These are phyloP conservation scores for Stigmatopora nigra DNA, from an alignment of 2,113 vertebrate species.

Conservation along the genomic window DNA sequence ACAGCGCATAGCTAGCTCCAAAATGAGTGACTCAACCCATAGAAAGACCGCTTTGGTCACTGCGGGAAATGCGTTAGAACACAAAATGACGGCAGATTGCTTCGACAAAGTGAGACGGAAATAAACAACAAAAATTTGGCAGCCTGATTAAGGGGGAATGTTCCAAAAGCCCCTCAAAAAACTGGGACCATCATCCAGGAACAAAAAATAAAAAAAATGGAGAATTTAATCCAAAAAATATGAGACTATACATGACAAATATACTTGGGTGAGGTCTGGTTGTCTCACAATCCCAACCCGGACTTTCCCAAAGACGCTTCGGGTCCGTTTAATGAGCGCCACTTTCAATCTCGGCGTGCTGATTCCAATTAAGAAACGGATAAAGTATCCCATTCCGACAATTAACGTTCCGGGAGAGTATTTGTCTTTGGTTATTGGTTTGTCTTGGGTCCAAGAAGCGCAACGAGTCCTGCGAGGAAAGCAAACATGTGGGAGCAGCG, in stretches of 20 bases:
- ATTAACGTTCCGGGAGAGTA: neutral
- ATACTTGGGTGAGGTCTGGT: too few species aligned
- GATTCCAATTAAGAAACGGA: neutral
- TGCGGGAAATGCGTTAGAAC: constrained; percentile 37
- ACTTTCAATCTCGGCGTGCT: neutral
- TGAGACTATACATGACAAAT: neutral
- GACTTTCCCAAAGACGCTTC: neutral
- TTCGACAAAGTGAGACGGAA: constrained; percentile 43
- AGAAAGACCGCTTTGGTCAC: neutral
- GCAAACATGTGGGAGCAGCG: constrained; percentile 48
- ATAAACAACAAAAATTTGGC: constrained; percentile 42
- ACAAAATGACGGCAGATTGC: constrained; percentile 42
- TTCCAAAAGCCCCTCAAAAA: neutral
- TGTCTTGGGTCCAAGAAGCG: constrained; percentile 31
- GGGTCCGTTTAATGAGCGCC: neutral
- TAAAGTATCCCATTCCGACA: neutral
- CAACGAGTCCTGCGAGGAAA: constrained; percentile 43
- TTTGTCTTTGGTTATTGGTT: constrained; percentile 1
- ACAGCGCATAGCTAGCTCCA: neutral
- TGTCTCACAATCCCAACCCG: neutral
- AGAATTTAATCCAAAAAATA: constrained; percentile 2
- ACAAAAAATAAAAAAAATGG: too few species aligned
- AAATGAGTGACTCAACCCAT: neutral
- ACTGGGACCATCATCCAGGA: too few species aligned
- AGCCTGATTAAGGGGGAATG: constrained; percentile 14